phyloP scores from a whole-genome alignment of 2,888 invertebrate genomes.

The Heliconius sara region DNA sequence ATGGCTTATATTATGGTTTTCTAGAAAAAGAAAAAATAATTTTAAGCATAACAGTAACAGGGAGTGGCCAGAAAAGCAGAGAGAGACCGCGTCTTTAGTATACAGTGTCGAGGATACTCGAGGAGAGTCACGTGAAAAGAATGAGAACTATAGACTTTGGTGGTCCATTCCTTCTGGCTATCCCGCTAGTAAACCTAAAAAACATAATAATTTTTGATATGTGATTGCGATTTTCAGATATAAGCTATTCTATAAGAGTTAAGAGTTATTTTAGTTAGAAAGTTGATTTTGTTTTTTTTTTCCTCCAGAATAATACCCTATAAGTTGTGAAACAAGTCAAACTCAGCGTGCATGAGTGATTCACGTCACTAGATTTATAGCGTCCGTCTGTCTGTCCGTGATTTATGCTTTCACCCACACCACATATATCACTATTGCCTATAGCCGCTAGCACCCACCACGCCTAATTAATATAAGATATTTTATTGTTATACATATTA shows the following conservation, averaged over 20 bases:
- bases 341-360: conserved; percentile 60
- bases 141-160: no score
- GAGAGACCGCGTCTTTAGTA: no score
- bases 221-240: no score
- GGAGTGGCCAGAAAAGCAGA: no score
- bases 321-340: conserved; percentile 31
- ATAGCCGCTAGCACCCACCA: conserved; percentile 48
- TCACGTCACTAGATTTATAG: conserved; percentile 69
- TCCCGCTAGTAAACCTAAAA: no score
- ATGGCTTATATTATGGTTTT: no score
- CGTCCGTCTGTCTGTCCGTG: conserved; percentile 60
- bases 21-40: no score
- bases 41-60: no score
- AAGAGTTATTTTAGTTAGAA: no score
- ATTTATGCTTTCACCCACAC: conserved; percentile 67
- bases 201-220: no score
- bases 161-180: no score
- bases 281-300: background rate
- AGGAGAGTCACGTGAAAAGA: background rate
- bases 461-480: conserved; percentile 57
- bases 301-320: conserved; percentile 25
- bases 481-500: conserved; percentile 47
- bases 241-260: no score
- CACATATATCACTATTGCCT: conserved; percentile 22
- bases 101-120: background rate